Base-by-base conservation (phyloP, 53 echinoderm and acorn worm species). In the Hippasteria phrygiana region DNA sequence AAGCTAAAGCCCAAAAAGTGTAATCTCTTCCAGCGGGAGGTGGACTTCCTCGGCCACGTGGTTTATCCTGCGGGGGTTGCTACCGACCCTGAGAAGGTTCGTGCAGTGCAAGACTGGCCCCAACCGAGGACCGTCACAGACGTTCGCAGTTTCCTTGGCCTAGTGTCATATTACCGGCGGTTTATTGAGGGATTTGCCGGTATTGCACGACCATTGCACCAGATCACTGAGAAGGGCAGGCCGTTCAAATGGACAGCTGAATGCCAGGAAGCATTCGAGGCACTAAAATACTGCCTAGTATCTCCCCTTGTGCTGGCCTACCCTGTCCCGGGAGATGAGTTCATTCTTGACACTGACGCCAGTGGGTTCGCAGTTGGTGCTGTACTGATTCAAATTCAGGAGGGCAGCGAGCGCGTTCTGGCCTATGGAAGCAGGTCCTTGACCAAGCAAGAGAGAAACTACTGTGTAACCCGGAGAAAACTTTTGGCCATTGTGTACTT, bases 191-290 rank as follows among this genome's bases (percentile, higher is more conserved):
- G 71, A 2, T 71, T 71, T 13, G 71, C 71, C 14, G 16, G 22
- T 7, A 74, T 45, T 45, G 74, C 74, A 24, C 74, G 74, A 24
- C 74, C 74, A 4, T 74, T 74, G 46, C 74, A 74, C 43, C 74
- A 41, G 22, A n/a, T 45, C 24, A 74, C 45, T 14, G 74, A 74
- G 43, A 76, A 51, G 26, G 76, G 53, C 5, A 31, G 50, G 7
- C 29, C 76, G 16, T 76, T 51, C 31, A 2, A 8, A 32, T 51
- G 76, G 76, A 76, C 76, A 1, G 53, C 10, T 18, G 76, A 76
- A 29, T 76, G 76, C 33, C 71, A 71, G 71, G 71, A 71, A 18
- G 71, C 71, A 5, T 66, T 66, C 31, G 71, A 71, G 18, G 71
- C 71, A 48, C 14, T 48, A 14, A 48, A 48, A 14, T 14, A 48